Evolutionary conservation across 2,797 vertebrate genomes (phyloP), one percentile per base, ranked within the genome.

Genomic region (Notolepis coatsorum): DNA sequence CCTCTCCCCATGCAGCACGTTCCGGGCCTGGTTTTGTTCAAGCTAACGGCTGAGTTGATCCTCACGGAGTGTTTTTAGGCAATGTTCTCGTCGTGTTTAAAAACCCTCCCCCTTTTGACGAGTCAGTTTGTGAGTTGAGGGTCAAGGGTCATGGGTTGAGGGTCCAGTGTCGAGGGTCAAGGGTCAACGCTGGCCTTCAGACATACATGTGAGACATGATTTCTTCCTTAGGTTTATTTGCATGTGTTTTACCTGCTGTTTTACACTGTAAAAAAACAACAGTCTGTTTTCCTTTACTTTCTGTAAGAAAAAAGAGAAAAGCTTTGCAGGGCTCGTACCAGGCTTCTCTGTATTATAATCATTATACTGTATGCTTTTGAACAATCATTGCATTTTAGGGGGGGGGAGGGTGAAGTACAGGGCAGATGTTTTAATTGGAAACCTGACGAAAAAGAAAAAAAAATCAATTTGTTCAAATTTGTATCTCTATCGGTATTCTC

Each of bases 301-400:
- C 18, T 61, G 41, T 75, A 61, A 52, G 46, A 56, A 65, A 37
- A 13, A 37, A 37, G 12, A 37, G 15, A 10, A 37, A 21, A 41
- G 61, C 65, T 77, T 77, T 67, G 65, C 66, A 60, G 67, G 66
- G 68, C 63, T 74, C 63, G n/a, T 51, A 21, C 57, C 7, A 39
- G 61, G 62, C 57, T 69, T 25, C 46, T 51, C 52, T 79, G 51
- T 72, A 74, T 71, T 75, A 77, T 67, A 64, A 69, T 75, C 46
- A 73, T 75, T 65, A 47, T 67, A 67, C 64, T 72, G 65, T 72
- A 73, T 68, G 68, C 70, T 81, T 85, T 71, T 5, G 53, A 81
- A 82, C 71, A 85, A 68, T 71, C 69, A 76, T 55, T 71, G 50
- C 47, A 80, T 80, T 77, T 37, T 80, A 78, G 69, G 56, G 61